phyloP scores from a whole-genome alignment of 2,888 invertebrate genomes.

The Calephelis perditalis region DNA sequence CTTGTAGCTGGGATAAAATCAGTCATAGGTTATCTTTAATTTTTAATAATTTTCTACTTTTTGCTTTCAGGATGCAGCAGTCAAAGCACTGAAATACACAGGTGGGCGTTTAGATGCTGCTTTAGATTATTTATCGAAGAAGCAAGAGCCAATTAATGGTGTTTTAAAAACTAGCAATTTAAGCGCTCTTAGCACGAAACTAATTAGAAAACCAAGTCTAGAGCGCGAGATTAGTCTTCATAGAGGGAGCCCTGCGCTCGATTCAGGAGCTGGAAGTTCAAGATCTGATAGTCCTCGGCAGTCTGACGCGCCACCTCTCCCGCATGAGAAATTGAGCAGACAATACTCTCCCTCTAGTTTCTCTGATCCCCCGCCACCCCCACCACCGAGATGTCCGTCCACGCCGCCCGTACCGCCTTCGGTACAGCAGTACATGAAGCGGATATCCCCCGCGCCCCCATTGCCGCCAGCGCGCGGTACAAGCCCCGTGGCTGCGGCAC shows the following conservation, averaged over 20 bases:
- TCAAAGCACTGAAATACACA: constrained; percentile 83
- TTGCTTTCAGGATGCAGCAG: constrained; percentile 80
- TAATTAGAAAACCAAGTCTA: constrained; percentile 92
- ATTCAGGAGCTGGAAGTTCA: constrained; percentile 92
- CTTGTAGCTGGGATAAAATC: too few relatives aligned
- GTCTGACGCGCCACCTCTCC: constrained; percentile 77
- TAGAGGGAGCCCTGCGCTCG: constrained; percentile 91
- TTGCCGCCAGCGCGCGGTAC: constrained; percentile 82
- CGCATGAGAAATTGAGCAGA: constrained; percentile 81
- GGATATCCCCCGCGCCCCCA: constrained; percentile 81
- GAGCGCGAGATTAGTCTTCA: constrained; percentile 88
- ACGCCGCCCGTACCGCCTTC: constrained; percentile 83
- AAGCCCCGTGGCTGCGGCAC: constrained; percentile 83
- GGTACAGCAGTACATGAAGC: constrained; percentile 74
- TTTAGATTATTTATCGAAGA: constrained; percentile 82
- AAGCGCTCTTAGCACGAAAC: constrained; percentile 81
- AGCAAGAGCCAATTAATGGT: constrained; percentile 76
- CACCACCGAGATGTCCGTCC: constrained; percentile 85
- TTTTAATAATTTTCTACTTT: neutral
- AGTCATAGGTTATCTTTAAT: neutral
- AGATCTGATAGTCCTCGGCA: constrained; percentile 93
- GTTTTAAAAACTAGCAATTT: constrained; percentile 75
- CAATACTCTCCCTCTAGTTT: constrained; percentile 84
- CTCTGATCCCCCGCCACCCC: constrained; percentile 84
- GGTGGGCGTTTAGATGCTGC: constrained; percentile 85